phyloP scores from a whole-genome alignment of 1,140 invertebrate genomes.

The Microplitis demolitor region DNA sequence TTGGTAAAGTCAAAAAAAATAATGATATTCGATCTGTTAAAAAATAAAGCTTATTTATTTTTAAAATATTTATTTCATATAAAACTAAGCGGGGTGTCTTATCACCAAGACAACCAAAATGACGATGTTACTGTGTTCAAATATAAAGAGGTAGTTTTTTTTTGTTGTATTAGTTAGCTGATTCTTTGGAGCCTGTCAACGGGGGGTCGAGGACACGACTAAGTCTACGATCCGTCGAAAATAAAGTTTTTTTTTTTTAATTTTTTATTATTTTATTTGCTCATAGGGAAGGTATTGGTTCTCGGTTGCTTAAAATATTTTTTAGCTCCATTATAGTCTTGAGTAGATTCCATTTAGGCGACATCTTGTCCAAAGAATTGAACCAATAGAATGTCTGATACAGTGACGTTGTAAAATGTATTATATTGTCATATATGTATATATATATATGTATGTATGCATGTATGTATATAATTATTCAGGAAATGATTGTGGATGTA shows the following conservation, averaged over 20 bases:
- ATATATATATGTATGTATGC: too few species aligned
- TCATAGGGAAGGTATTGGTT: background rate
- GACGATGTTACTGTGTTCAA: background rate
- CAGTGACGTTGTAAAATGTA: background rate
- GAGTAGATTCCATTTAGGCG: background rate
- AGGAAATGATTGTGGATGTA: background rate
- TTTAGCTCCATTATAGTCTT: background rate
- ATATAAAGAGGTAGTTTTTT: background rate
- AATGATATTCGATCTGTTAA: conserved; percentile 17
- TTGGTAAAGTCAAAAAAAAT: conserved; percentile 2
- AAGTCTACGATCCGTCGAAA: conserved; percentile 3
- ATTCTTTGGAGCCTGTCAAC: conserved; percentile 10
- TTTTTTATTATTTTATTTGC: too few species aligned
- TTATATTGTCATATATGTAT: background rate
- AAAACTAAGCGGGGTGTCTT: conserved; percentile 21
- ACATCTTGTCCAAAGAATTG: conserved; percentile 15
- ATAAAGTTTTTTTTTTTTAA: background rate
- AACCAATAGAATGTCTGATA: conserved; percentile 4
- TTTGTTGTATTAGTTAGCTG: too few species aligned
- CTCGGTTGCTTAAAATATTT: background rate
- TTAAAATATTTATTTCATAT: background rate
- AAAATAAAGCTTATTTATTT: too few species aligned
- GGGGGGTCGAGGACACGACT: conserved; percentile 27
- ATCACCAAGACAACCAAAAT: background rate
- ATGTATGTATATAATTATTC: background rate